Evolutionary conservation across 1,140 invertebrate genomes (phyloP), one percentile per base, ranked within the genome.

Genomic region (Macrotrachela quadricornifera): DNA sequence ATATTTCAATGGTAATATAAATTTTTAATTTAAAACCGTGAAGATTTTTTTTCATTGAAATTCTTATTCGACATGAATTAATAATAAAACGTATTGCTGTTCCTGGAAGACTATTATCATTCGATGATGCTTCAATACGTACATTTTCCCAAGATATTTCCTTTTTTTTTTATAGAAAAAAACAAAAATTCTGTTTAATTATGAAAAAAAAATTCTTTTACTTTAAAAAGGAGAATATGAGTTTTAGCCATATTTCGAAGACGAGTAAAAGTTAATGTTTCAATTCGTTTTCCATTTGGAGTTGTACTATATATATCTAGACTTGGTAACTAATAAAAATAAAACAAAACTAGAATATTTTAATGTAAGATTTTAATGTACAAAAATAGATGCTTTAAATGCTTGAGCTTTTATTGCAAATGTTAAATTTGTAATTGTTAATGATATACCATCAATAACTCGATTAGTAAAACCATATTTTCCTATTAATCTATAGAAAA

Each of bases 401-500:
- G 83, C 83, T 60, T 81, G 81, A 68, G 87, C 92, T 59, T 79
- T 81, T 68, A 99, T 94, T 58, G 82, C 83, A 58, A 97, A 79
- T 61, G 80, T 78, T 46, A 96, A 85, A 49, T 82, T 84, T 69
- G 95, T 95, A 49, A 97, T 85, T 63, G 80, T 78, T 50, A 96
- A 78, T 39, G 84, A 92, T 63, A 99, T 92, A 41, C 90, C 90
- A 75, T 97, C 92, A 60, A 97, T 85, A 43, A 95, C 85, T 77
- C 88, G 81, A 64, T 91, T 82, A 51, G 82, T 80, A 71, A 85
- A 90, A 58, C 84, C 86, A 73, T 88, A 88, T 68, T 81, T 81
- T 21, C 21, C 21, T 8, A 30, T 8, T 8, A 30, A 4, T 4
- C 21, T 30, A 30, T 30, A 8, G 8, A 30, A 8, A 30, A 30